A percentile compares a stretch with the other conserved stretches of the same genome.
phyloP scores from a whole-genome alignment of 2,797 vertebrate genomes.

The Rhyacichthys aspro region DNA sequence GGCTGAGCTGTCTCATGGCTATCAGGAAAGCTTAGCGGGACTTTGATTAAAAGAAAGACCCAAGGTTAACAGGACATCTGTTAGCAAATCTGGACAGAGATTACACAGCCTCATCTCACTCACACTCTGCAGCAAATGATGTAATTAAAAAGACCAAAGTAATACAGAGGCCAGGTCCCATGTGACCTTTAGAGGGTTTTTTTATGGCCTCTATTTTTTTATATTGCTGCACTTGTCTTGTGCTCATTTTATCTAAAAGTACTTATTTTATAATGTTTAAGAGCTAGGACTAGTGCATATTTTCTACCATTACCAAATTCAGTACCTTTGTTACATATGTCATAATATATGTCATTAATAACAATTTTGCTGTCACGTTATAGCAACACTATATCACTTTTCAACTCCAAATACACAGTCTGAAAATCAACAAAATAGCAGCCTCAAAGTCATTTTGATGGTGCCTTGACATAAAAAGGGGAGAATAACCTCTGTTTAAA shows the following conservation, averaged over 20 bases:
- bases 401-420: too few species aligned
- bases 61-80: constrained; percentile 78
- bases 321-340: too few species aligned
- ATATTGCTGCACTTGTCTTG: background rate
- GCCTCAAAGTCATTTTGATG: too few species aligned
- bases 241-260: background rate
- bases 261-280: too few species aligned
- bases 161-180: constrained; percentile 49
- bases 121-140: constrained; percentile 61
- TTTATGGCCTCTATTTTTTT: background rate
- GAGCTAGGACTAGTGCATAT: too few species aligned
- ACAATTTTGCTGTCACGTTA: too few species aligned
- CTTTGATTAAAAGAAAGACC: constrained; percentile 82
- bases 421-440: too few species aligned
- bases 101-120: constrained; percentile 73
- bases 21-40: constrained; percentile 72
- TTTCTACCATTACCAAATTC: too few species aligned
- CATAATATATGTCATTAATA: too few species aligned
- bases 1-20: constrained; percentile 43
- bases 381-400: too few species aligned
- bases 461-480: too few species aligned
- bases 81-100: constrained; percentile 75
- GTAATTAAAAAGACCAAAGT: constrained; percentile 63
- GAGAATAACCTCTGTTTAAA: too few species aligned
- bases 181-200: constrained; percentile 32